These are phyloP conservation scores for Syndactyla subalaris DNA, from an alignment of 2,797 vertebrate species.

Conservation along the genomic window DNA sequence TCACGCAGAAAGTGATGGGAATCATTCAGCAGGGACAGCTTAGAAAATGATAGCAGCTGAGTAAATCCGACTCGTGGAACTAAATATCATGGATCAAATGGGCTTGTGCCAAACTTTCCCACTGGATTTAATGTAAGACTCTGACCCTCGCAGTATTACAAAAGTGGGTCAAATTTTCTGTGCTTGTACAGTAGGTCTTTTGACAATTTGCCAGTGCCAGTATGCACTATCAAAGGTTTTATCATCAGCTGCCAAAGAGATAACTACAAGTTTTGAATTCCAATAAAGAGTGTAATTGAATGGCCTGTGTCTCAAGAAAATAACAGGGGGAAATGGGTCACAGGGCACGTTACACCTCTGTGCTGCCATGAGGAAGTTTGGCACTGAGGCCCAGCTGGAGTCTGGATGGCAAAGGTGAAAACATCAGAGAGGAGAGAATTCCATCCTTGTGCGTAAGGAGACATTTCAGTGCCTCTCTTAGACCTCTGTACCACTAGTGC, in stretches of 20 bases:
- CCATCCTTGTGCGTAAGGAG: not conserved
- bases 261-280: slow-evolving; percentile 66
- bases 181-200: slow-evolving; percentile 56
- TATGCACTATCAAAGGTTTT: slow-evolving; percentile 53
- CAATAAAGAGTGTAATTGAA: slow-evolving; percentile 47
- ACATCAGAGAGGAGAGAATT: not conserved
- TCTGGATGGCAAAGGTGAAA: not conserved
- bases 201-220: slow-evolving; percentile 64
- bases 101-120: slow-evolving; percentile 62
- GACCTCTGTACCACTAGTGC: not conserved
- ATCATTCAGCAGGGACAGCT: slow-evolving; percentile 53
- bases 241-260: slow-evolving; percentile 62
- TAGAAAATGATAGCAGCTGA: slow-evolving; percentile 56
- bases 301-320: slow-evolving; percentile 25
- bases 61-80: slow-evolving; percentile 62
- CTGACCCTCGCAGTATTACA: slow-evolving; percentile 66
- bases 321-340: not conserved
- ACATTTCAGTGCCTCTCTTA: not conserved
- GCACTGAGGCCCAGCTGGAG: not conserved
- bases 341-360: not conserved
- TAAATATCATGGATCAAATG: slow-evolving; percentile 70
- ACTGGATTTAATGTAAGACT: slow-evolving; percentile 68
- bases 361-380: not conserved
- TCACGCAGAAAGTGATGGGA: slow-evolving; percentile 30
- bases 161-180: slow-evolving; percentile 67